Evolutionary conservation across 2,113 vertebrate genomes (phyloP).

Genomic region (Gadus chalcogrammus): DNA sequence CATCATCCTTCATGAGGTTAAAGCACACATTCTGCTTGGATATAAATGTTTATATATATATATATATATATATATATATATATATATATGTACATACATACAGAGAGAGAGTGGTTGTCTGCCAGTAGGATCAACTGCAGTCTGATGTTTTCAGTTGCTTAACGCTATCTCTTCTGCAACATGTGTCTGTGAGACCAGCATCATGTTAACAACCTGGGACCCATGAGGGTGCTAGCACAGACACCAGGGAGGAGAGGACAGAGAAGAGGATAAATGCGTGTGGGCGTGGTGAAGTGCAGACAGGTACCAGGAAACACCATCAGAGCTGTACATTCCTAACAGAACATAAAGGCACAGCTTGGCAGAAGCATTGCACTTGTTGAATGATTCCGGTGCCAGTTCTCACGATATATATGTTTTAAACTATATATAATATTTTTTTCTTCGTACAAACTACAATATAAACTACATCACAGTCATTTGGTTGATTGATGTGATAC

Average conservation of each 20-base stretch:
- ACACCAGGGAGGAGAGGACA: neutral
- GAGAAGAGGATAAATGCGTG: neutral
- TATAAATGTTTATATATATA: slow-evolving; percentile 6
- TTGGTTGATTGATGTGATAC: slow-evolving; percentile 14
- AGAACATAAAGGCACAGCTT: slow-evolving; percentile 72
- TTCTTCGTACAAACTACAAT: slow-evolving; percentile 28
- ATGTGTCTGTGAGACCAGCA: slow-evolving; percentile 4
- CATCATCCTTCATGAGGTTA: slow-evolving; percentile 47
- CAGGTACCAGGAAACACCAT: slow-evolving; percentile 32
- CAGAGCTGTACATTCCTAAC: slow-evolving; percentile 59
- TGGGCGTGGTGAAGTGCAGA: slow-evolving; percentile 9
- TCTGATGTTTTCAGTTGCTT: slow-evolving; percentile 50
- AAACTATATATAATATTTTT: slow-evolving; percentile 3
- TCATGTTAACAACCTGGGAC: neutral
- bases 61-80: too few species aligned
- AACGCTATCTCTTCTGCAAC: neutral
- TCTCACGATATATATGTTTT: slow-evolving; percentile 44
- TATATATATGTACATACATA: slow-evolving; percentile 19
- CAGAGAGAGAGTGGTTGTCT: slow-evolving; percentile 29
- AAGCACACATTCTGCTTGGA: slow-evolving; percentile 49
- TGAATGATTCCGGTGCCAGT: slow-evolving; percentile 59
- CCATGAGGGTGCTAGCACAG: neutral
- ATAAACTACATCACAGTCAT: slow-evolving; percentile 31
- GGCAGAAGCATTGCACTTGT: slow-evolving; percentile 65
- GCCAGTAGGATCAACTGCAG: slow-evolving; percentile 69